phyloP scores from a whole-genome alignment of 2,797 vertebrate species.

The Lepilemur ruficaudatus region DNA sequence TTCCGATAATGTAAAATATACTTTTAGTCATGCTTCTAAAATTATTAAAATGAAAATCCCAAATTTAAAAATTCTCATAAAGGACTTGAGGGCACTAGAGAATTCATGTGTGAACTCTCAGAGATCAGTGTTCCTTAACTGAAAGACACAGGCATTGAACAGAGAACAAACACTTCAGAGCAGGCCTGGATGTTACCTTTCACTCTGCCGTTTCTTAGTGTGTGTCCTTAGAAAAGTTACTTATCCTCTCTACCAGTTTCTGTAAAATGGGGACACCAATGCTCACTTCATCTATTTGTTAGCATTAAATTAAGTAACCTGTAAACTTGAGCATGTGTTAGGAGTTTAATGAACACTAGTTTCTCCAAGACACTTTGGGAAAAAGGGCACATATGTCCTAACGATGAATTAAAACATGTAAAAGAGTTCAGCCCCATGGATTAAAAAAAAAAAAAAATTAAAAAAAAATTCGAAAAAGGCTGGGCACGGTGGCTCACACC shows the following conservation, averaged over 20 bases:
- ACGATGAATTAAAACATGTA: neutral
- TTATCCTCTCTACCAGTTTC: neutral
- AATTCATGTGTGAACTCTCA: neutral
- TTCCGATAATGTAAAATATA: neutral
- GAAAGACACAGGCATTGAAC: neutral
- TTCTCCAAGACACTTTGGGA: neutral
- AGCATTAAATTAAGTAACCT: neutral
- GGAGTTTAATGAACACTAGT: neutral
- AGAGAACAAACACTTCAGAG: neutral
- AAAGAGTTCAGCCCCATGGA: neutral
- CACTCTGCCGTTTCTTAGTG: neutral
- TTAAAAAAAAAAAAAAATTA: neutral
- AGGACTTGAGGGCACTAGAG: neutral
- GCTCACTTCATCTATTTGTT: neutral
- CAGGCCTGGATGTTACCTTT: neutral
- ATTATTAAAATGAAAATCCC: neutral
- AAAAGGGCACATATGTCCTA: neutral
- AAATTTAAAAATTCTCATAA: neutral
- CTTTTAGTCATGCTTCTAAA: neutral
- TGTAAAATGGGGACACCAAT: neutral
- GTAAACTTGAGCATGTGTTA: neutral
- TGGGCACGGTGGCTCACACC: no score
- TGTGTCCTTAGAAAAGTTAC: neutral
- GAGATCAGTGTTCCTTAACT: neutral
- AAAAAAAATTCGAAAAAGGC: neutral